Base-by-base conservation (phyloP, 2,888 invertebrate genomes). In the Rambutsinella grinnellia region DNA sequence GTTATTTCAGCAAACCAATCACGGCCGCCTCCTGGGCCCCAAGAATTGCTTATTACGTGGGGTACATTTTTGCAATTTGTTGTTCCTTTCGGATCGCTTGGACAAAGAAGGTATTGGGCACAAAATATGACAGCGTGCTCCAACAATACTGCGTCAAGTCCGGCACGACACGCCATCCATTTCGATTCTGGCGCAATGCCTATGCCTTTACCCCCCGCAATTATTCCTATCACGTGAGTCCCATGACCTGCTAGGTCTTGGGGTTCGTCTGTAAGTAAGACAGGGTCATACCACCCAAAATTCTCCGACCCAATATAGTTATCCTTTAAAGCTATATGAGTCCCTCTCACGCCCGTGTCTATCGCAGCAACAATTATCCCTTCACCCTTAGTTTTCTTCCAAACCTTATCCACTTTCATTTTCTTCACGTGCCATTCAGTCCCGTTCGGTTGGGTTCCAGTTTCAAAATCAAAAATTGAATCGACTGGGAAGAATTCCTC, bases 221-320 rank as follows among this genome's bases (percentile, higher is more conserved):
- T 36, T 5, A 10, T 36, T 8, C 36, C 36, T 2, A 28, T 56
- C 5, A 28, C 36, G 19, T 66, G 66, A n/a, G 67, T 67, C 19
- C 67, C 67, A 67, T 67, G 67, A 17, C 58, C 57, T 5, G n/a
- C 1, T 2, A 23, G 2, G 28, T 61, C 61, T 15, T 15, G 23
- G 1, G 61, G 61, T 6, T 28, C 36, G 17, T 53, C 46, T 15
- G 27, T 26, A 53, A 10, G 24, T 24, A 28, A 8, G 13, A n/a
- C n/a, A 15, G 62, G 61, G 28, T 61, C 70, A 46, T 51, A 51
- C 66, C 66, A 66, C 15, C 68, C 68, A 36, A 26, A 46, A 10
- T 49, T 44, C 27, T 8, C 36, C 10, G 5, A 5, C 10, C 69
- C 69, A 1, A 60, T 6, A 23, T 53, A 69, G 24, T 53, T 69